These are phyloP conservation scores for Xiphophorus maculatus DNA, from an alignment of 2,113 vertebrate genomes.

Conservation along the genomic window DNA sequence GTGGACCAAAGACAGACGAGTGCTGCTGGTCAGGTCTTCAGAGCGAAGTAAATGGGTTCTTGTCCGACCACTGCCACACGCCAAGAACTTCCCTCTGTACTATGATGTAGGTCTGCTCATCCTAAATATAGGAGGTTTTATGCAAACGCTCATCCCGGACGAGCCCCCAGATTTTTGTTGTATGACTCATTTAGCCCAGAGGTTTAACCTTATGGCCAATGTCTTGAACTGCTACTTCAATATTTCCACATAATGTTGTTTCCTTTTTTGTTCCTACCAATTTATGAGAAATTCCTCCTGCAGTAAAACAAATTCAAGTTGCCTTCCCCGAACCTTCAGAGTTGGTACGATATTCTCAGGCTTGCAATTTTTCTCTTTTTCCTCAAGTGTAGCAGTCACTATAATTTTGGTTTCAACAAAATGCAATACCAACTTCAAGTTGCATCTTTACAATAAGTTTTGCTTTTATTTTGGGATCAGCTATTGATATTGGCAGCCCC, in stretches of 20 bases:
- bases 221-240: background rate
- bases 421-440: too few species aligned
- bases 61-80: constrained; percentile 89
- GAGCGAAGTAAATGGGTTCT: constrained; percentile 93
- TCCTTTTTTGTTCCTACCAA: too few species aligned
- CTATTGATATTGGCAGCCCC: too few species aligned
- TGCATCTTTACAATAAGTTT: too few species aligned
- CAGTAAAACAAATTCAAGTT: background rate
- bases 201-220: too few species aligned
- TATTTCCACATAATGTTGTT: background rate
- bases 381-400: too few species aligned
- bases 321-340: too few species aligned
- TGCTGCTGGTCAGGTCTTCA: constrained; percentile 90
- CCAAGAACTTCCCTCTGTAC: constrained; percentile 87
- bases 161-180: background rate
- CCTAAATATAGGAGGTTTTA: background rate
- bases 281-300: background rate
- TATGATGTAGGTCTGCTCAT: constrained; percentile 86
- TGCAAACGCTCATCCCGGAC: background rate
- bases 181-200: background rate
- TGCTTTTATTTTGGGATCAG: too few species aligned
- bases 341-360: background rate
- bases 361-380: background rate
- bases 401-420: too few species aligned
- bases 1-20: constrained; percentile 90